Percentiles rank a stretch among this genome's conserved stretches.
phyloP scores from a whole-genome alignment of 2,797 vertebrate species.

The Danio aesculapii region DNA sequence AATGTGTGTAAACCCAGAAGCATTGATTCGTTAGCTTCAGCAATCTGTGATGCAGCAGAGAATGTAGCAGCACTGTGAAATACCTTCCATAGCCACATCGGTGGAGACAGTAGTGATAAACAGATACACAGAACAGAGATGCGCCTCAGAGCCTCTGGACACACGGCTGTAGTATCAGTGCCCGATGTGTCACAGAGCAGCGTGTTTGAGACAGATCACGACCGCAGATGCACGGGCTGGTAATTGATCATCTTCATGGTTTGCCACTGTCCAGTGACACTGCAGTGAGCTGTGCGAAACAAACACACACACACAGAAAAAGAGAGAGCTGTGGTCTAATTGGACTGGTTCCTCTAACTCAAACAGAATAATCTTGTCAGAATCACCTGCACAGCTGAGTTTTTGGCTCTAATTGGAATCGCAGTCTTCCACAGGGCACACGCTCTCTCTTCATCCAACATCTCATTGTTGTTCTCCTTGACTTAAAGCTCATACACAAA shows the following conservation, averaged over 20 bases:
- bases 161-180: background rate
- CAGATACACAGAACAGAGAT: conserved; percentile 26
- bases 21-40: background rate
- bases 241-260: conserved; percentile 46
- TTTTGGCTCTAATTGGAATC: conserved; percentile 58
- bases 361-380: conserved; percentile 54
- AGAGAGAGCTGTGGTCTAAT: conserved; percentile 40
- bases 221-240: conserved; percentile 11
- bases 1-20: background rate
- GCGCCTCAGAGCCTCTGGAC: background rate
- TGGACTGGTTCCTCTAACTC: conserved; percentile 39
- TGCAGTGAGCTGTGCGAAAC: conserved; percentile 18
- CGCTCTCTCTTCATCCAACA: conserved; percentile 56
- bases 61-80: background rate
- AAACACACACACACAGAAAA: conserved; percentile 36
- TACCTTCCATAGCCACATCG: background rate
- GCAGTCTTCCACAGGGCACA: conserved; percentile 30
- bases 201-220: conserved; percentile 5
- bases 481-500: background rate
- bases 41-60: conserved; percentile 4
- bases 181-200: conserved; percentile 32
- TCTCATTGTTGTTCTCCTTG: conserved; percentile 48
- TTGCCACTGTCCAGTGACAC: conserved; percentile 37
- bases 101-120: background rate
- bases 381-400: conserved; percentile 43